Conservation (phyloP, 1,140 invertebrate genomes). For the Oncopodura yosiiana region DNA sequence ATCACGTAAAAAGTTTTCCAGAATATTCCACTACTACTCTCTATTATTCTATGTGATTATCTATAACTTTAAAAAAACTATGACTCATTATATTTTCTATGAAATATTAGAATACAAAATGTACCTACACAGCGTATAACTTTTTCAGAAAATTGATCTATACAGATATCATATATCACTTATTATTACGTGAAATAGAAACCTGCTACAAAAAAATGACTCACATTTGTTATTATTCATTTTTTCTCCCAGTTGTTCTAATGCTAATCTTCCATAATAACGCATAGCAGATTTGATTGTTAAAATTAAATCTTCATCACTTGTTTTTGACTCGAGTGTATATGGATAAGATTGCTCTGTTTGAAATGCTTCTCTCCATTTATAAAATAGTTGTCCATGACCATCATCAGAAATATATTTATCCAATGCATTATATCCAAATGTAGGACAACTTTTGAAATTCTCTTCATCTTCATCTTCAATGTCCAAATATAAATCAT, state of each 20-base stretch:
- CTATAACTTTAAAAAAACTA: no score
- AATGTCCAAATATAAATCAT: slow-evolving; percentile 24
- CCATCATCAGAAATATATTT: slow-evolving; percentile 19
- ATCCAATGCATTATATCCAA: slow-evolving; percentile 24
- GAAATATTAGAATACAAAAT: no score
- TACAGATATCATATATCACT: no score
- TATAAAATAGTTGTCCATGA: slow-evolving; percentile 14
- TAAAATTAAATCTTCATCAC: slow-evolving; percentile 23
- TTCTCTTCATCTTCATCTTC: slow-evolving; percentile 16
- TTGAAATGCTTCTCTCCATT: slow-evolving; percentile 5
- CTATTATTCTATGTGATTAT: no score
- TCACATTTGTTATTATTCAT: background rate
- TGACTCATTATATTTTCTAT: no score
- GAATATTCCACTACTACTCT: no score
- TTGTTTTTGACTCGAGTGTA: slow-evolving; percentile 23
- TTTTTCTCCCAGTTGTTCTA: slow-evolving; percentile 13
- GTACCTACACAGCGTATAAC: no score
- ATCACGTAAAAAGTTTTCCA: no score
- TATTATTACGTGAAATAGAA: no score
- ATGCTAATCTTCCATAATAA: slow-evolving; percentile 21
- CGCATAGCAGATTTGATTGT: slow-evolving; percentile 20
- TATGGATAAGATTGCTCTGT: slow-evolving; percentile 14
- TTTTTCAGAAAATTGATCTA: no score
- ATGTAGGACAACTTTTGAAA: slow-evolving; percentile 10
- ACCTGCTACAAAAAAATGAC: no score